phyloP scores from a whole-genome alignment of 2,113 vertebrate genomes.

The Rhinopomastus cyanomelas region DNA sequence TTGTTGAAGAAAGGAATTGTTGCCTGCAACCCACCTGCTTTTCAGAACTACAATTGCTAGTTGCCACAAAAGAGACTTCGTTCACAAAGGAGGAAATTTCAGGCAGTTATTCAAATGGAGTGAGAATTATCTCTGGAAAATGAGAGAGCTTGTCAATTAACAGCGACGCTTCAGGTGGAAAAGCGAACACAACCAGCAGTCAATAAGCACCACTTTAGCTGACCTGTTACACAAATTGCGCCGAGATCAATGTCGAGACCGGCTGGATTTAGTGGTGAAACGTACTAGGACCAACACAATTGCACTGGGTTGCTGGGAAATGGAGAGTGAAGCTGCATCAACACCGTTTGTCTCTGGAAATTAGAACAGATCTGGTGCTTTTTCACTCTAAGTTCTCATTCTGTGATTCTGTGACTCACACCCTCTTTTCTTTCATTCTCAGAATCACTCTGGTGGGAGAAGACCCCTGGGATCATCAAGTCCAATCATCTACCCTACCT shows the following conservation, averaged over 20 bases:
- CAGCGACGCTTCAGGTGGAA: constrained; percentile 48
- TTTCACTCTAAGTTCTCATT: too few species aligned
- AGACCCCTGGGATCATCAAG: too few species aligned
- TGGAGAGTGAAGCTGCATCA: background rate
- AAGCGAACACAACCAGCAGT: constrained; percentile 57
- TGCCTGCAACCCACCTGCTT: constrained; percentile 18
- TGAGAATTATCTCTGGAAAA: constrained; percentile 53
- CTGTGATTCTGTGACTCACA: background rate
- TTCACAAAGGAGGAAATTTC: background rate
- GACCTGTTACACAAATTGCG: constrained; percentile 50
- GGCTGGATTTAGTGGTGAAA: constrained; percentile 42
- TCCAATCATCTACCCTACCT: too few species aligned
- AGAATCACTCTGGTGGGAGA: too few species aligned
- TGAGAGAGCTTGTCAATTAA: constrained; percentile 58
- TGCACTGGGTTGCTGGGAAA: background rate
- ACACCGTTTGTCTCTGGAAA: constrained; percentile 18
- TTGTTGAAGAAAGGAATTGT: constrained; percentile 13
- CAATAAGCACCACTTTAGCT: constrained; percentile 60
- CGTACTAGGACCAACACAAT: constrained; percentile 9
- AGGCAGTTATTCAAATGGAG: constrained; percentile 5
- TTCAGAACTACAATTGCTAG: constrained; percentile 36
- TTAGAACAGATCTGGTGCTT: background rate
- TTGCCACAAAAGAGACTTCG: background rate
- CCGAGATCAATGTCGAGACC: constrained; percentile 58
- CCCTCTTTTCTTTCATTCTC: background rate